Evolutionary conservation across 2,888 invertebrate genomes (phyloP), one percentile per base, ranked within the genome.

Genomic region (Asteroscopus sphinx): DNA sequence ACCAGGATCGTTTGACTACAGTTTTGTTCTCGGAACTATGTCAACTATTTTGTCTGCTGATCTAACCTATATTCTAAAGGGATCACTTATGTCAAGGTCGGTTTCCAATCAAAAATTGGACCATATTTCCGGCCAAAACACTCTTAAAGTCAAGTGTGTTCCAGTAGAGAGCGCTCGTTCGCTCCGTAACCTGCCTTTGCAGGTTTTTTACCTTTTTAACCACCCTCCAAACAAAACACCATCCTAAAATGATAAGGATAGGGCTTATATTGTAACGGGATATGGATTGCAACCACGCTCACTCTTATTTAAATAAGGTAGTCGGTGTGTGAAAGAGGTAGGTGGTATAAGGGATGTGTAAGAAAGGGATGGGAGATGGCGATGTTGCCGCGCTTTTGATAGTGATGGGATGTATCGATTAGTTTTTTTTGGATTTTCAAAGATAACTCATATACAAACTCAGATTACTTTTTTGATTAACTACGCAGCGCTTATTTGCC

Each of bases 221-320:
- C 45, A 58, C 62, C 60, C 60, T 51, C 26, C 61, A 71, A 60
- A 53, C 63, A 41, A 62, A 75, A 76, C 63, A 63, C 68, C 56
- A 82, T 81, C 81, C 79, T 89, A 88, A 70, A 17, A 0, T 12
- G 21, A 71, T 61, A 45, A n/a, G 0, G 1, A 69, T 82, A 91
- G 72, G 73, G 82, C 73, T 67, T 57, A 87, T 79, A 84, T 68
- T 90, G 58, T 69, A 77, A 73, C 67, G 64, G 65, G 52, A 44
- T 49, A 53, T 17, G 32, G 46, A 75, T 76, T 80, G 85, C 84
- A 85, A 83, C 85, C 83, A 82, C 81, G 81, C 83, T 86, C 88
- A 92, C 84, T 89, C 87, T 90, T 92, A 93, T 93, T 93, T 93
- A 93, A 93, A 93, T 93, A 92, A 93, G 92, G 92, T 91, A 93